Base-by-base conservation (phyloP, 2,888 invertebrate genomes). In the Cepaea hortensis region DNA sequence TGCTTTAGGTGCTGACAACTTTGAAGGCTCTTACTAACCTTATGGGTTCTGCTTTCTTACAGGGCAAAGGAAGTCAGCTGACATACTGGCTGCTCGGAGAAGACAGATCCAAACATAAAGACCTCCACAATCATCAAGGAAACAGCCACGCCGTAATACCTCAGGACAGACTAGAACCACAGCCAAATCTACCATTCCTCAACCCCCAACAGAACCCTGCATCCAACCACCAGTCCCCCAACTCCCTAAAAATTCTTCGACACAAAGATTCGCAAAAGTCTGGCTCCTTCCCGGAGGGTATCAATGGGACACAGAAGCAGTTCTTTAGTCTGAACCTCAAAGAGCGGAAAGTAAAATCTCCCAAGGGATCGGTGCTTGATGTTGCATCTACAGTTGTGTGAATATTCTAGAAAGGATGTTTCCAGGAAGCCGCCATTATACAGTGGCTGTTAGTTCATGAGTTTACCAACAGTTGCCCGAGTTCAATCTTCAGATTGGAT, bases 51-150 rank as follows among this genome's bases (percentile, higher is more conserved):
- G 6, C 7, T 55, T 55, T 9, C 55, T 81, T 11, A 70, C 72
- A 95, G 95, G 95, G 95, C 50, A 95, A 95, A 90, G 95, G 95
- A 4, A 91, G 93, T 76, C 91, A 94, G 87, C 92, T 93, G 85
- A 95, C 95, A 0, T 95, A 94, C 88, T 95, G 95, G 92, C 90
- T 95, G 77, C 86, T 90, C 5, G 92, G 91, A 5, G 95, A 95
- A 88, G 92, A 94, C 86, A 35, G n/a, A 23, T 75, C 81, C 9
- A 72, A 75, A 18, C 73, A 81, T 3, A 86, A 86, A 55, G 72
- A 85, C 50, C 85, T 91, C 0, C 88, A 79, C n/a, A 81, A 20
- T 2, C 13, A 50, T 1, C 73, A 23, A n/a, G 23, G 70, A 13
- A 86, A 70, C 55, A 73, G 79, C n/a, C 61, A 46, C 2, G 70